Evolutionary conservation across 2,797 vertebrate genomes (phyloP).

Genomic region (Salmo trutta): DNA sequence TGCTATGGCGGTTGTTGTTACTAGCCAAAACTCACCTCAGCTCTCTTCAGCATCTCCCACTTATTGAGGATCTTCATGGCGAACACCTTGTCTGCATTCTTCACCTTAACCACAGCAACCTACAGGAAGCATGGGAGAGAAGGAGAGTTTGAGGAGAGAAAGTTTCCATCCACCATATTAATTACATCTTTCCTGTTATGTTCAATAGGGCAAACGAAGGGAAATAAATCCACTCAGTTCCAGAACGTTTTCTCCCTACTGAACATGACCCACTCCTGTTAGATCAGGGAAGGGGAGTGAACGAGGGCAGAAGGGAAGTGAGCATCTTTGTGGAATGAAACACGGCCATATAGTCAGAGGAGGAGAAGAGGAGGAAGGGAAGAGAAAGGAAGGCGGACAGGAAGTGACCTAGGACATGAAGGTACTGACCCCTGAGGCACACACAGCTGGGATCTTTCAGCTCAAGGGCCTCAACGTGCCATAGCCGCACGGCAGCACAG

Average conservation of each 20-base stretch:
- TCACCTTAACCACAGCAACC: constrained; percentile 98
- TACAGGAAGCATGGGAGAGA: constrained; percentile 49
- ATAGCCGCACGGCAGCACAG: not conserved
- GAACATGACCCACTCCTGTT: not conserved
- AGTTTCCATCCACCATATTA: not conserved
- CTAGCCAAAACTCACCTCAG: constrained; percentile 83
- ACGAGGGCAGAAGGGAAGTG: not conserved
- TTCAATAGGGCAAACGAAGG: not conserved
- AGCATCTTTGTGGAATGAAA: not conserved
- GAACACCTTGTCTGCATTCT: constrained; percentile 96
- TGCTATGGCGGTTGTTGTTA: not conserved
- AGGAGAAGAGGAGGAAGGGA: not conserved
- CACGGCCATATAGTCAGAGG: not conserved
- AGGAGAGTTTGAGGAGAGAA: not conserved
- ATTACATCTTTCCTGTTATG: not conserved
- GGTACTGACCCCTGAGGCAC: constrained; percentile 29
- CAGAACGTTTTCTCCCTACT: not conserved
- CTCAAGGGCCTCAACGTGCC: not conserved
- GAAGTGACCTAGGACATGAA: constrained; percentile 30
- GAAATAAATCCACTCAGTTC: not conserved
- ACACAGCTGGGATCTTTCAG: constrained; percentile 9
- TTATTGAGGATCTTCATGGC: constrained; percentile 99
- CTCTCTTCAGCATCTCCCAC: constrained; percentile 99
- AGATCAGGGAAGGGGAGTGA: constrained; percentile 1
- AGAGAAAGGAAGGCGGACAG: constrained; percentile 22